These are phyloP conservation scores for Fulmarus glacialis DNA, from an alignment of 2,113 vertebrate species.

Conservation along the genomic window DNA sequence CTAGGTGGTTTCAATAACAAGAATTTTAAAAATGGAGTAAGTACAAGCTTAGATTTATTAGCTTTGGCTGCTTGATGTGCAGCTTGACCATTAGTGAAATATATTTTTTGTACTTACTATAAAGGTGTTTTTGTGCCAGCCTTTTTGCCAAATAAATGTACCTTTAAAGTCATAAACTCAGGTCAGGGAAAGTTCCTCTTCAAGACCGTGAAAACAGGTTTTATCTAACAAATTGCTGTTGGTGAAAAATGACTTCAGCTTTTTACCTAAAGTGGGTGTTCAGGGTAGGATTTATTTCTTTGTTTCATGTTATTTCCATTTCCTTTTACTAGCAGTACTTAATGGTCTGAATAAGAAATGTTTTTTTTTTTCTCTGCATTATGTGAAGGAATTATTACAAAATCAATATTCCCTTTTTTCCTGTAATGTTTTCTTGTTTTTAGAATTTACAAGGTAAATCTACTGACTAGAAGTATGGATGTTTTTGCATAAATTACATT, in stretches of 20 bases:
- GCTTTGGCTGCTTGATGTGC: neutral
- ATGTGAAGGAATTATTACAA: slow-evolving; percentile 60
- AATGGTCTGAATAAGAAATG: slow-evolving; percentile 61
- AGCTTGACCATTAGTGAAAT: neutral
- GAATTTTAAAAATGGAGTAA: neutral
- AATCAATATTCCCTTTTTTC: slow-evolving; percentile 65
- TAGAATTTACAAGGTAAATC: slow-evolving; percentile 64
- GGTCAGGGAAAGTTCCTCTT: slow-evolving; percentile 21
- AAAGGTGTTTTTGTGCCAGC: neutral
- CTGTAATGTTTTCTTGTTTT: slow-evolving; percentile 58
- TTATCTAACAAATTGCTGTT: slow-evolving; percentile 40
- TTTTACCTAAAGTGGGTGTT: slow-evolving; percentile 59
- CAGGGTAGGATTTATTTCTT: slow-evolving; percentile 66
- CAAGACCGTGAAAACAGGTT: neutral
- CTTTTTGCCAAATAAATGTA: slow-evolving; percentile 31
- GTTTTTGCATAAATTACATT: slow-evolving; percentile 73
- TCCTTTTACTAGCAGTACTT: slow-evolving; percentile 58
- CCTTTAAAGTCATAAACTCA: slow-evolving; percentile 9
- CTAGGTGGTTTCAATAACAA: neutral
- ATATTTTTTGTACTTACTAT: neutral
- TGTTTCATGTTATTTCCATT: slow-evolving; percentile 53
- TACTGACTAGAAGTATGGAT: slow-evolving; percentile 53
- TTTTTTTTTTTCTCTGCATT: neutral
- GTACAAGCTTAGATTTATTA: neutral
- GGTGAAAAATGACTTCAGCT: slow-evolving; percentile 48